Evolutionary conservation across 1,140 invertebrate species (phyloP).

Genomic region (Glossosoma conforme): DNA sequence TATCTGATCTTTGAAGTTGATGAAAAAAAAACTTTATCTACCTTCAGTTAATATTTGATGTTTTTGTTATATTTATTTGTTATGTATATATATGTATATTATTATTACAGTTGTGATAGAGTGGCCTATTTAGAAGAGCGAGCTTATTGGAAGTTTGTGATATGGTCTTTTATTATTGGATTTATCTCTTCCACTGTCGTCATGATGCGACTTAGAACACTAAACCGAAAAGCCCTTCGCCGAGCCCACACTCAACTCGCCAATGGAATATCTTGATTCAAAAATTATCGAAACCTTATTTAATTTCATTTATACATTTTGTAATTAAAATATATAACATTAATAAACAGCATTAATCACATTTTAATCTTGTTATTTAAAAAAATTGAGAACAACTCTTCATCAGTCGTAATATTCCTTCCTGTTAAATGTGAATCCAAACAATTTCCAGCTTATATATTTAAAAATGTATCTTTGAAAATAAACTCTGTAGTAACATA

Average conservation of each 20-base stretch:
- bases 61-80: slow-evolving; percentile 17
- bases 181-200: slow-evolving; percentile 53
- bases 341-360: no score
- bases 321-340: neutral
- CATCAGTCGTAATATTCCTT: no score
- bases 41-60: no score
- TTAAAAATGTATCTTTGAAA: no score
- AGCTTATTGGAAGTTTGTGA: slow-evolving; percentile 81
- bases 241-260: slow-evolving; percentile 41
- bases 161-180: slow-evolving; percentile 62
- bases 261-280: slow-evolving; percentile 41
- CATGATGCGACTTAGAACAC: slow-evolving; percentile 42
- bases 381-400: no score
- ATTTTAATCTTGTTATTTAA: no score
- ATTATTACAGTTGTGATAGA: slow-evolving; percentile 55
- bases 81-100: slow-evolving; percentile 5
- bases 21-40: no score
- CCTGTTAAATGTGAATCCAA: no score
- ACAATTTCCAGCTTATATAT: no score
- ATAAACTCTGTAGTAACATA: no score
- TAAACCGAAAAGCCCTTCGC: slow-evolving; percentile 43
- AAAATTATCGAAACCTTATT: neutral
- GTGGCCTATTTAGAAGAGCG: slow-evolving; percentile 68
- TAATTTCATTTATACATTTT: neutral
- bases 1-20: no score